A percentile compares a stretch with the other conserved stretches of the same genome.
These are phyloP conservation scores for Sycophila texana DNA, from an alignment of 2,888 invertebrate species.

Conservation along the genomic window DNA sequence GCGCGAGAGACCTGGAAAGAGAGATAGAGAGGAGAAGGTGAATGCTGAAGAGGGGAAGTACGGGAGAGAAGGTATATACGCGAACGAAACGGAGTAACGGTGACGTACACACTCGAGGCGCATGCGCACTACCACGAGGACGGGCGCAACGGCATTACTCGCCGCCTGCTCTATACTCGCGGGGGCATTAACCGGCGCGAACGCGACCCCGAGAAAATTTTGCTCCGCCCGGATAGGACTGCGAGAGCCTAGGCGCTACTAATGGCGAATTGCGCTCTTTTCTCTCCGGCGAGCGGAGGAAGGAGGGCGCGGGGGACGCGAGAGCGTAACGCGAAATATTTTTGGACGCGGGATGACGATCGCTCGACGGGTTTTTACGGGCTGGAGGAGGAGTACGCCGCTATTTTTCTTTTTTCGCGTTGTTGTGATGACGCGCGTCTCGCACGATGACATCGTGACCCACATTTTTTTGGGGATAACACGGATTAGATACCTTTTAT, in stretches of 20 bases:
- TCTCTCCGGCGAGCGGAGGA: neutral
- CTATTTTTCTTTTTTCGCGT: constrained; percentile 7
- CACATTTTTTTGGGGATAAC: constrained; percentile 1
- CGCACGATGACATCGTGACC: constrained; percentile 27
- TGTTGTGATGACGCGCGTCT: neutral
- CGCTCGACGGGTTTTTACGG: neutral
- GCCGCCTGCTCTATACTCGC: constrained; percentile 54
- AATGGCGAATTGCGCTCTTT: constrained; percentile 36
- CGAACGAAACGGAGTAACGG: constrained; percentile 73
- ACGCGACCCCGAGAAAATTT: constrained; percentile 67
- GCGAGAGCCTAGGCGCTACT: constrained; percentile 32
- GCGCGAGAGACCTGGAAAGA: constrained; percentile 15
- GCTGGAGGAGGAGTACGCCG: too few relatives aligned
- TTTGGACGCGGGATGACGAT: neutral
- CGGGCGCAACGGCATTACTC: constrained; percentile 59
- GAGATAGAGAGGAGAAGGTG: constrained; percentile 58
- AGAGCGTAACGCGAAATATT: constrained; percentile 1
- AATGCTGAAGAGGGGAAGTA: constrained; percentile 57
- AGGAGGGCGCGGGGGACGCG: neutral
- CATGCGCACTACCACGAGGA: constrained; percentile 63
- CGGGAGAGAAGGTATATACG: constrained; percentile 57
- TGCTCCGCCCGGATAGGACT: constrained; percentile 58
- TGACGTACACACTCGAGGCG: constrained; percentile 71
- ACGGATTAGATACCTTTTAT: neutral
- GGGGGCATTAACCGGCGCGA: constrained; percentile 73